Conservation (phyloP, 1,140 invertebrate species). For the Brachionus rubens region DNA sequence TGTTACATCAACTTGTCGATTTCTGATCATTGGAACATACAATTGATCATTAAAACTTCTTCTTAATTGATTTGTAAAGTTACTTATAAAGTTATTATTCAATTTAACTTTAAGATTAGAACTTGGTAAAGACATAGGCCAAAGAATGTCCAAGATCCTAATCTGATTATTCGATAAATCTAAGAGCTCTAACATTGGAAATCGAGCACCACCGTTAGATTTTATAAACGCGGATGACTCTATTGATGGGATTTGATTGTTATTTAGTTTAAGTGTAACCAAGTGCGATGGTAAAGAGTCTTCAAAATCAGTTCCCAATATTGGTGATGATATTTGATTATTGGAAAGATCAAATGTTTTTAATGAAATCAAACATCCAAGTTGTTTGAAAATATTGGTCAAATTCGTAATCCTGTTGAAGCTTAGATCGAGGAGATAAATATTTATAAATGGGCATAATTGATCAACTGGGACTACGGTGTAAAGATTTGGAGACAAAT, state of each 20-base stretch:
- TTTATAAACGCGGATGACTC: not conserved
- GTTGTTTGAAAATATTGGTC: not conserved
- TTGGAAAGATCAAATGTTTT: not conserved
- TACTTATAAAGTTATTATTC: not conserved
- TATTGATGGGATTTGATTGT: not conserved
- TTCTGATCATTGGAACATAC: not conserved
- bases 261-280: not conserved
- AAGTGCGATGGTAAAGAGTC: not conserved
- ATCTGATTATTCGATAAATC: not conserved
- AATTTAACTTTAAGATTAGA: not conserved
- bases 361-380: not conserved
- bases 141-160: not conserved
- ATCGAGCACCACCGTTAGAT: not conserved
- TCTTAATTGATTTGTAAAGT: not conserved
- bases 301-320: not conserved
- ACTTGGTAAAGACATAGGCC: not conserved
- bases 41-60: not conserved
- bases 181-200: not conserved
- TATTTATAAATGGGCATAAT: not conserved
- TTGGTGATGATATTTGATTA: not conserved
- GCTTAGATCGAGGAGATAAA: conserved; percentile 5
- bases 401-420: not conserved
- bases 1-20: not conserved
- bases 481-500: not conserved
- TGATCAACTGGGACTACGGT: not conserved